phyloP scores from a whole-genome alignment of 2,888 invertebrate species.

The Ophion ventricosus region DNA sequence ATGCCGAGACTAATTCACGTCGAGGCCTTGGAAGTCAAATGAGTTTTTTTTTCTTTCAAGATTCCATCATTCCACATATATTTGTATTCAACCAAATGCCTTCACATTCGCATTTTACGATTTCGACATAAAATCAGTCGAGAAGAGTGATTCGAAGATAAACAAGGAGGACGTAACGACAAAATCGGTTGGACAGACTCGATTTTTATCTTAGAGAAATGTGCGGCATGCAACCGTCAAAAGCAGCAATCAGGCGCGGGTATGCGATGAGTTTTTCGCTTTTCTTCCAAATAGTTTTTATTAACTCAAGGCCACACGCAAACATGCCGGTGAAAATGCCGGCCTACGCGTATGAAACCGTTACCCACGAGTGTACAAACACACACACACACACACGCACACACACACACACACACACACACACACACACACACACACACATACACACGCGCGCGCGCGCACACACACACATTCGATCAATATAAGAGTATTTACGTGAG shows the following conservation, averaged over 20 bases:
- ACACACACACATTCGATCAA: neutral
- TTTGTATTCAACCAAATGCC: no score
- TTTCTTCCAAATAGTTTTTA: constrained; percentile 23
- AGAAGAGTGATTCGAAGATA: neutral
- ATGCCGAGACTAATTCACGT: no score
- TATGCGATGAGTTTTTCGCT: constrained; percentile 2
- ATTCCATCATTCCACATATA: no score
- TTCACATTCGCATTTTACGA: no score
- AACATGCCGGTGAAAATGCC: constrained; percentile 20
- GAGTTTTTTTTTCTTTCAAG: no score
- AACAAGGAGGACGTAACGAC: neutral
- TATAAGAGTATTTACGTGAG: constrained; percentile 7
- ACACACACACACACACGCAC: neutral
- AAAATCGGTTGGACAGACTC: neutral
- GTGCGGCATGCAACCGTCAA: neutral
- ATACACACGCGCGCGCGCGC: neutral
- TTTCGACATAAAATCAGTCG: no score
- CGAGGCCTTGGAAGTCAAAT: no score
- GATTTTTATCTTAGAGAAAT: constrained; percentile 1
- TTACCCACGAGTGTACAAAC: neutral
- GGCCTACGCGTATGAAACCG: neutral
- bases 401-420: neutral
- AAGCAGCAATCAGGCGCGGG: neutral
- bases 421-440: no score
- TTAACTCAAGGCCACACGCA: constrained; percentile 35